Base-by-base conservation (phyloP, 2,888 invertebrate species). In the Andricus quercusramuli region DNA sequence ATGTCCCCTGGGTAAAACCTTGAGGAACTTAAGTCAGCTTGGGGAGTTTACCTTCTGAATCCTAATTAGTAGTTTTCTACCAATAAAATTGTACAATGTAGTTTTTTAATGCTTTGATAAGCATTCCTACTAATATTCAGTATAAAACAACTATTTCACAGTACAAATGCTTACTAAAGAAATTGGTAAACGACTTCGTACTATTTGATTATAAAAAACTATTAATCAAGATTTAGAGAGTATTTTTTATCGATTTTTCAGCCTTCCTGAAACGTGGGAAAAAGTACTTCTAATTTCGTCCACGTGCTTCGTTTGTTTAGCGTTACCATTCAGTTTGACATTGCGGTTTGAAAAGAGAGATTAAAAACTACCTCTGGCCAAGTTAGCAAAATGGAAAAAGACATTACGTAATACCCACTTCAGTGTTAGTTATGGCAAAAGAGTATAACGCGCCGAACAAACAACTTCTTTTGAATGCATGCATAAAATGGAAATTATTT, bases 401-500 rank as follows among this genome's bases (percentile, higher is more conserved):
- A 70, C 47, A 70, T 47, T 17, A 70, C 29, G 51, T n/a, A 74
- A 74, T 74, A 56, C 32, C 32, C 56, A 56, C n/a, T 17, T 74
- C 37, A 51, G 22, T 15, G 13, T 74, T 37, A 51, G 74, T 22
- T 37, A 74, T 74, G 74, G 32, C 37, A 64, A 29, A 64, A 29
- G 8, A 29, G 29, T 64, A 59, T 56, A 74, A 74, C 56, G 56
- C 51, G 22, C 56, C 15, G 74, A 74, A 37, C 22, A 74, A 74
- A 74, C 56, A 74, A 56, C 22, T 51, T 56, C 37, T 74, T 37
- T 51, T 56, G 56, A 51, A 56, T 56, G 56, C 74, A 74, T 74
- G 56, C 56, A 74, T 74, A 32, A 59, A 37, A 74, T 74, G 74
- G n/a, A 74, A 74, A 74, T 59, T 74, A 74, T 74, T 56, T 15